Evolutionary conservation across 2,888 invertebrate genomes (phyloP).

Genomic region (Tenthredo scrophulariae): DNA sequence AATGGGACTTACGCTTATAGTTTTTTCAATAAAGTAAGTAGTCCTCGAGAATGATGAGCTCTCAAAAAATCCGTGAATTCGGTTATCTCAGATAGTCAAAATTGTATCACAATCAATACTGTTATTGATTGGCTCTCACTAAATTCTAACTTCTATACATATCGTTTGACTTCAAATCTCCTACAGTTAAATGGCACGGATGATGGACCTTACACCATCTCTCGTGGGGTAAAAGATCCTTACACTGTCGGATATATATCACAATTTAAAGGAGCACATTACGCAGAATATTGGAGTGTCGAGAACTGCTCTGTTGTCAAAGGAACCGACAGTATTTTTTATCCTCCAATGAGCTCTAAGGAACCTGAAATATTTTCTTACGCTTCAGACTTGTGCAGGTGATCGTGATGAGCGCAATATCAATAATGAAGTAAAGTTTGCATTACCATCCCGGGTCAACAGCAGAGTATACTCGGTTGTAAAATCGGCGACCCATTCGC

Average conservation of each 20-base stretch:
- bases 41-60: not conserved
- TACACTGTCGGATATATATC: constrained; percentile 79
- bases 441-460: no score
- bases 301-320: constrained; percentile 80
- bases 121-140: not conserved
- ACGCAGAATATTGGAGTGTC: constrained; percentile 75
- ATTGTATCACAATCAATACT: not conserved
- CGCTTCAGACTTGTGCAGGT: constrained; percentile 82
- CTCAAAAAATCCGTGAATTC: not conserved
- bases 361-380: constrained; percentile 79
- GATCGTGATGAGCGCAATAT: constrained; percentile 53
- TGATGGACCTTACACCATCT: constrained; percentile 81
- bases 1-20: constrained; percentile 62
- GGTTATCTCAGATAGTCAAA: not conserved
- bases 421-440: not conserved
- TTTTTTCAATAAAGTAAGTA: constrained; percentile 57
- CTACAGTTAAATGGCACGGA: constrained; percentile 80
- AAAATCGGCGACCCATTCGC: no score
- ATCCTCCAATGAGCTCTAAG: constrained; percentile 79
- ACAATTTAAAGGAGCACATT: constrained; percentile 76
- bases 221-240: constrained; percentile 80
- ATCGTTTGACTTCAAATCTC: not conserved
- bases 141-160: not conserved
- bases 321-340: constrained; percentile 81
- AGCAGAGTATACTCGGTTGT: no score